These are phyloP conservation scores for Anisognathus igniventris DNA, from an alignment of 2,797 vertebrate species.

Conservation along the genomic window DNA sequence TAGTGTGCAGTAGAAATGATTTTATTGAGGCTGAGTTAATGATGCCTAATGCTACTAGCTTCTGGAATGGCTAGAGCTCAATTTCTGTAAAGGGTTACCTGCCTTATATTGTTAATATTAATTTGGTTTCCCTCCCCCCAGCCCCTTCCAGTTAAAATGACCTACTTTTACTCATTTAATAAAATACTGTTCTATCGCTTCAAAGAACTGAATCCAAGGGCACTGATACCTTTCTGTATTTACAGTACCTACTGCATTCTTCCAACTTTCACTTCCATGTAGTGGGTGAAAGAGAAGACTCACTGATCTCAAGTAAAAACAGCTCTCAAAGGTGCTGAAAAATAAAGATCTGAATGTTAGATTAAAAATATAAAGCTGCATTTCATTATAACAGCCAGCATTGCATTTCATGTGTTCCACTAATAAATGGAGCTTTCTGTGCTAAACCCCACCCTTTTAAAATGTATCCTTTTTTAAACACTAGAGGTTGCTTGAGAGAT, in stretches of 20 bases:
- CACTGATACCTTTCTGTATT: neutral
- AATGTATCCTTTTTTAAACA: neutral
- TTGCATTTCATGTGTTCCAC: neutral
- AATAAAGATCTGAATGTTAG: neutral
- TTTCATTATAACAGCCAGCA: neutral
- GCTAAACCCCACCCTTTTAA: neutral
- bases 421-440: neutral
- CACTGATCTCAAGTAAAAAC: neutral
- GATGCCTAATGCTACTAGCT: neutral
- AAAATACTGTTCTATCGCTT: neutral
- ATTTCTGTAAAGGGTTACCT: neutral
- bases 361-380: neutral
- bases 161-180: neutral
- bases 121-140: fast-evolving
- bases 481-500: neutral
- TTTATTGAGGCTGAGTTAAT: neutral
- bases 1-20: neutral
- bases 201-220: neutral
- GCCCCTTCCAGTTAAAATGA: neutral
- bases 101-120: neutral
- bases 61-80: neutral
- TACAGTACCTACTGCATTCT: neutral
- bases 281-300: neutral
- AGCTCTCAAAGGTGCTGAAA: neutral
- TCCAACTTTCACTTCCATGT: neutral